Base-by-base conservation (phyloP, 2,888 invertebrate species). In the Campoletis raptor region DNA sequence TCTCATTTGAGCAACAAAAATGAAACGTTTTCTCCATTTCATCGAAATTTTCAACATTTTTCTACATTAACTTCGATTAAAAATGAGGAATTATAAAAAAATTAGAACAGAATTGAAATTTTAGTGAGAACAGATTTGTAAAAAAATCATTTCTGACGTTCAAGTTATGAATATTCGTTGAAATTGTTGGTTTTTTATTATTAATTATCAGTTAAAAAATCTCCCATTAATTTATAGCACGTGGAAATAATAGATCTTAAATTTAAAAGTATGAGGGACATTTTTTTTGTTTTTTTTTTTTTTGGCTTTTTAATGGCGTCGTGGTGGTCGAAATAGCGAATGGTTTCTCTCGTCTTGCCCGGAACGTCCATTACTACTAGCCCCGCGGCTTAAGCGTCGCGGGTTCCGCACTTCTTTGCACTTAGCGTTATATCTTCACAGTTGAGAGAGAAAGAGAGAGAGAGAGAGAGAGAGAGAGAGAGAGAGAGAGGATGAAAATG, bases 291-390 rank as follows among this genome's bases (percentile, higher is more conserved):
- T 72, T 48, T 40, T 64, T 72, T 48, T 40, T 40, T 40, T 30
- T 40, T 76, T 12, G 61, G 37, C 24, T 37, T 54, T 78, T 36
- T 40, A 21, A 57, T 24, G 42, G 48, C 66, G 64, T 76, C 64
- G 66, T 21, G 79, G 74, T 67, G 81, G 79, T 78, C 54, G 57
- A 82, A 78, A 76, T 61, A 40, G 76, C 10, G 24, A 61, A 64
- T 64, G 81, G 42, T 81, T 81, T 67, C 61, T 77, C 81, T 77
- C 73, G 80, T 81, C 81, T 54, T 80, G 80, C 66, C 80, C 67
- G 70, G 86, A 86, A 86, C 86, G 86, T 85, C 87, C 87, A 87
- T 83, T 85, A 87, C 87, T 81, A 81, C 76, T 81, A 69, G 76
- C 70, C 73, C 48, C 57, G 80, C 70, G 78, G 85, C 78, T 86